These are phyloP conservation scores for Aurelia aurita DNA, from an alignment of 30 jellyfish, hydroid and myxozoan genomes.

Conservation along the genomic window DNA sequence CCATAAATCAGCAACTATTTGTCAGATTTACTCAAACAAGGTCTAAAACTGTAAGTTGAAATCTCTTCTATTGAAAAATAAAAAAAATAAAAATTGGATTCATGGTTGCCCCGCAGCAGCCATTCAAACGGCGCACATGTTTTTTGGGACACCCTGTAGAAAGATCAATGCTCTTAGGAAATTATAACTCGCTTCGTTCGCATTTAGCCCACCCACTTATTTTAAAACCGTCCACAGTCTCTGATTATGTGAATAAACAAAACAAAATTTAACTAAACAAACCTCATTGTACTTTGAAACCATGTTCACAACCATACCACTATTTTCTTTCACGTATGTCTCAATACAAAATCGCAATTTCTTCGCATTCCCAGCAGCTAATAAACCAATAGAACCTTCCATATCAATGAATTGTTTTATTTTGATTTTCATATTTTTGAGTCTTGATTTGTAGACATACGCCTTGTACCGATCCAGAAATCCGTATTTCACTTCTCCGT, in stretches of 20 bases:
- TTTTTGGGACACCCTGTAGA: too few relatives aligned
- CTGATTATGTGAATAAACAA: background rate
- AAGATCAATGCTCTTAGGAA: too few relatives aligned
- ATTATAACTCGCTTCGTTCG: too few relatives aligned
- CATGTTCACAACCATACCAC: background rate
- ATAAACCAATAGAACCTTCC: conserved; percentile 15
- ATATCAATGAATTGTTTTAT: background rate
- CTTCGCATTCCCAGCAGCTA: conserved; percentile 40
- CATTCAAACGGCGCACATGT: too few relatives aligned
- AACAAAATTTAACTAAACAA: background rate
- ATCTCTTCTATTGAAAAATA: too few relatives aligned
- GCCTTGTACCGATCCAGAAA: conserved; percentile 6
- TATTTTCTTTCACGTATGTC: conserved; percentile 17
- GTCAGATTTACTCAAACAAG: too few relatives aligned
- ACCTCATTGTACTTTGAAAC: background rate
- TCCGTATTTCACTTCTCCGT: conserved; percentile 10
- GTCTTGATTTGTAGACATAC: background rate
- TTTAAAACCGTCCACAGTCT: too few relatives aligned
- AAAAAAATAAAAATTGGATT: too few relatives aligned
- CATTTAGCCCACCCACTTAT: too few relatives aligned
- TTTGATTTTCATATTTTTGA: background rate
- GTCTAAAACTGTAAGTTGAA: too few relatives aligned
- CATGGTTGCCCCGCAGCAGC: too few relatives aligned
- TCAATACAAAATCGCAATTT: conserved; percentile 8
- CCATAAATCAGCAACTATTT: too few relatives aligned